phyloP scores from a whole-genome alignment of 2,113 vertebrate genomes.

The Sinocyclocheilus anshuiensis region DNA sequence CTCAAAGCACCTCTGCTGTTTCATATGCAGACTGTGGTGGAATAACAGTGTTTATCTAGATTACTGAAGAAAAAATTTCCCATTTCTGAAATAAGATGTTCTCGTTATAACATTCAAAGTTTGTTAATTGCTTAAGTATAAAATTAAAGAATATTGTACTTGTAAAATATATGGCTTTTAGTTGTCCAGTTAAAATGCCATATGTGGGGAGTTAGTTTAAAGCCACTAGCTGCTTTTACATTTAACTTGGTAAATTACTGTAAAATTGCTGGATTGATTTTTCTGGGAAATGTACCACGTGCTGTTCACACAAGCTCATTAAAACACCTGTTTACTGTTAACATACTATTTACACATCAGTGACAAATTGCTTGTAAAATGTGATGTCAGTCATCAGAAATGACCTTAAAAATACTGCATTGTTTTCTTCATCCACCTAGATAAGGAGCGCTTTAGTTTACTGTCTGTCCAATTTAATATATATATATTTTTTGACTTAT shows the following conservation, averaged over 20 bases:
- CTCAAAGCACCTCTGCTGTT: conserved; percentile 28
- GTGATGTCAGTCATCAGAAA: not conserved
- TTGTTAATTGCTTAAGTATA: not conserved
- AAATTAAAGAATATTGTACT: not conserved
- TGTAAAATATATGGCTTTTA: too few relatives aligned
- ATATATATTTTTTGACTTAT: not conserved
- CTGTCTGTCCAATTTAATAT: not conserved
- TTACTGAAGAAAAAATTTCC: not conserved
- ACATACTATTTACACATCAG: not conserved
- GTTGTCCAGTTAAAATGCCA: not conserved
- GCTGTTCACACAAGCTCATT: not conserved
- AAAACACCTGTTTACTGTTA: not conserved
- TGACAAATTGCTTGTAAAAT: not conserved
- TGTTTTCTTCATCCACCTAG: not conserved
- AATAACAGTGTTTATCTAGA: not conserved
- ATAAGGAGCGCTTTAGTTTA: not conserved
- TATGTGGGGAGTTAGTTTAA: not conserved
- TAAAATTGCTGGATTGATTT: not conserved
- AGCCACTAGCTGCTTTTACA: not conserved
- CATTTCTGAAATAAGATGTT: not conserved
- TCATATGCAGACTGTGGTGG: not conserved
- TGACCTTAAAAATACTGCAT: not conserved
- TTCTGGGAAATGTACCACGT: not conserved
- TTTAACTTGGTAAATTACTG: not conserved
- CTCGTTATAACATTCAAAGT: not conserved